Evolutionary conservation across 2,888 invertebrate species (phyloP).

Genomic region (Holacanthella duospinosa): DNA sequence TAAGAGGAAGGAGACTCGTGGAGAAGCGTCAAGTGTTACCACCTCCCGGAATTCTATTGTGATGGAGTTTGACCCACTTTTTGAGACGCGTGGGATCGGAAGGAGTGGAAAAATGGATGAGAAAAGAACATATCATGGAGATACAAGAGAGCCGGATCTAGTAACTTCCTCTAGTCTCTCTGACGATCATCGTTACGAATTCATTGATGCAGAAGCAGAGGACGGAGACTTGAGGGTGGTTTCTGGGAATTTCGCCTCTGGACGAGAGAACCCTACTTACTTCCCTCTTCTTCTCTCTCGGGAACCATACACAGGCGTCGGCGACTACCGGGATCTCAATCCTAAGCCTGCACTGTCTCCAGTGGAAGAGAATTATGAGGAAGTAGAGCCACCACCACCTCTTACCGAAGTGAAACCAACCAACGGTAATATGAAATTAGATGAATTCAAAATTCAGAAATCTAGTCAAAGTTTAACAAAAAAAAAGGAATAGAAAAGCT

Average conservation of each 20-base stretch:
- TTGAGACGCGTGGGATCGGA: background rate
- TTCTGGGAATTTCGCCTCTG: too few relatives aligned
- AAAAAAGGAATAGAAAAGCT: too few relatives aligned
- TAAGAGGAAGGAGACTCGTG: conserved; percentile 17
- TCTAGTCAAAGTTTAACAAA: too few relatives aligned
- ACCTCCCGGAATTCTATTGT: conserved; percentile 30
- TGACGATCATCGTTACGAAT: conserved; percentile 8
- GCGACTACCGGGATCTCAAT: background rate
- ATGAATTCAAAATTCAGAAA: too few relatives aligned
- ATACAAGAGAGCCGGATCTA: background rate
- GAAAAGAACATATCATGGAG: background rate
- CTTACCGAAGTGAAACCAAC: too few relatives aligned
- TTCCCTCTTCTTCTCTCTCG: background rate
- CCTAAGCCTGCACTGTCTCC: background rate
- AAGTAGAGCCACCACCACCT: background rate
- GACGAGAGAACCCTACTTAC: background rate
- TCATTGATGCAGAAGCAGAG: conserved; percentile 16
- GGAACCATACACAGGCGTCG: background rate
- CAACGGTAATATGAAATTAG: too few relatives aligned
- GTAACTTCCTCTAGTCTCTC: conserved; percentile 7
- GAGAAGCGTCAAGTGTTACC: conserved; percentile 23
- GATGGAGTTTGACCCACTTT: conserved; percentile 34
- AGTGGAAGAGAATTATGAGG: background rate
- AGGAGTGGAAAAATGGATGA: background rate
- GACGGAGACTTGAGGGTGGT: background rate